Percentiles rank a stretch among this genome's conserved stretches.
phyloP scores from a whole-genome alignment of 2,797 vertebrate genomes.

The Silurus aristotelis region DNA sequence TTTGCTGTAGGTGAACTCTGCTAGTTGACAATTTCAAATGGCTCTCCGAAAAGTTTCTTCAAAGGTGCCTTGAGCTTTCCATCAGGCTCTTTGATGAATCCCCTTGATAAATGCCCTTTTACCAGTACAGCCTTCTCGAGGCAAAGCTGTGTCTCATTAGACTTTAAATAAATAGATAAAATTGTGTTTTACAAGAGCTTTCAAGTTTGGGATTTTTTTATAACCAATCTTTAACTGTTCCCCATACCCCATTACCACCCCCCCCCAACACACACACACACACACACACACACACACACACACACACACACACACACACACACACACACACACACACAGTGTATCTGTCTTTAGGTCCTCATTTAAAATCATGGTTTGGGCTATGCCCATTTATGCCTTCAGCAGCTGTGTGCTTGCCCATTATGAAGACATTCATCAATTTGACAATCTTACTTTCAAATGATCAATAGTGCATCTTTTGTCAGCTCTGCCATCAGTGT shows the following conservation, averaged over 20 bases:
- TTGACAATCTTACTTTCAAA: constrained; percentile 69
- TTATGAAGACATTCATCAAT: constrained; percentile 62
- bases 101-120: not conserved
- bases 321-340: not conserved
- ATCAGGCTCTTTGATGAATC: not conserved
- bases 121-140: not conserved
- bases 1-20: not conserved
- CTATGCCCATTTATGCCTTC: constrained; percentile 5
- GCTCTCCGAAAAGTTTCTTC: not conserved
- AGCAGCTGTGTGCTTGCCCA: constrained; percentile 39
- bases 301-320: constrained; percentile 8
- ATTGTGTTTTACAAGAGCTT: not conserved
- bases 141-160: not conserved
- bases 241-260: not conserved
- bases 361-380: constrained; percentile 18
- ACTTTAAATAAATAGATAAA: not conserved
- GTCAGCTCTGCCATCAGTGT: constrained; percentile 76
- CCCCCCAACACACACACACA: not conserved
- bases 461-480: constrained; percentile 73
- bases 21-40: not conserved
- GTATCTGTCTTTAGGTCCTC: constrained; percentile 9
- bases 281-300: not conserved
- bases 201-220: not conserved
- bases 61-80: too few relatives aligned
- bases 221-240: not conserved